Base-by-base conservation (phyloP, 2,797 vertebrate species). In the Staurois parvus region DNA sequence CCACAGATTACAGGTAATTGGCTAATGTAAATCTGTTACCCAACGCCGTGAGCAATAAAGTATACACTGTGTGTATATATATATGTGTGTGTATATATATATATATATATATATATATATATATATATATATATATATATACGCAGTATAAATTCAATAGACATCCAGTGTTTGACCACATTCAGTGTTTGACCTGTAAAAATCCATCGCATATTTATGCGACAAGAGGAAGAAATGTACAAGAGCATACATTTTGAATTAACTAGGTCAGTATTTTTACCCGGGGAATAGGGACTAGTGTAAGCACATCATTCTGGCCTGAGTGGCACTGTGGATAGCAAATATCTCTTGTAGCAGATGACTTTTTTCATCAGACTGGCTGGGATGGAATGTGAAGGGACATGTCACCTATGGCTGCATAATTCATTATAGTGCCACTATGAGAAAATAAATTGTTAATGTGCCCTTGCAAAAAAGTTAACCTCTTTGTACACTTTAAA, bases 201-300 rank as follows among this genome's bases (percentile, higher is more conserved):
- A 42, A 34, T 29, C 26, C 67, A 82, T 82, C 9, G 62, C 74
- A 72, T 64, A 82, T 86, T 78, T 21, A 82, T 77, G 52, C 34
- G 13, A 29, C 15, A 52, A 59, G 66, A 70, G 29, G 66, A 15
- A 76, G 45, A 29, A 59, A 40, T 73, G 56, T 56, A 40, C 32
- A 66, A 15, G 72, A 26, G 32, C 7, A 32, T 76, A n/a, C 26
- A 48, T 21, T 30, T 34, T 24, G 29, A 72, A 66, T 72, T 72
- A 86, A 86, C 67, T 86, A 78, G 79, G 85, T 82, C 74, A 82
- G 4, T 66, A 66, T 72, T 75, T 40, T 29, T 79, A 68, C 7
- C 59, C n/a, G 37, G 76, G 59, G 56, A 74, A 52, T 79, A 52
- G 76, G 64, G 30, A 85, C 59, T 70, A 72, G 64, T 69, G 66